Conservation (phyloP, 2,113 vertebrate species). For the Callospermophilus lateralis region DNA sequence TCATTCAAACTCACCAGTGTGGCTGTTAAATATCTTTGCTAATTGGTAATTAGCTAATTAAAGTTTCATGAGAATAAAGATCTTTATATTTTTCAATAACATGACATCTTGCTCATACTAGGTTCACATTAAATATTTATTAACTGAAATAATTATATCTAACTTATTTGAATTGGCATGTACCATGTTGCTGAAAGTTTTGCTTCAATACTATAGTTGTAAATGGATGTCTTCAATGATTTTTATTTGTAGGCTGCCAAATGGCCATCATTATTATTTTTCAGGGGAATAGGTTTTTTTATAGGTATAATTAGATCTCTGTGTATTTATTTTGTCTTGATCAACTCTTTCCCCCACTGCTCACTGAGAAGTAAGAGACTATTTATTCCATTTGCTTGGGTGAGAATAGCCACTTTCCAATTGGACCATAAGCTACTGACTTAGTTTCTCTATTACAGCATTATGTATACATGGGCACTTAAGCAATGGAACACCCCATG, state of each 20-base stretch:
- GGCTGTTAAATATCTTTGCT: slow-evolving; percentile 35
- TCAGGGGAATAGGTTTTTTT: background rate
- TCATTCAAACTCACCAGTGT: background rate
- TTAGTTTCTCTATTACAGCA: background rate
- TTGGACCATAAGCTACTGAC: background rate
- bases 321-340: background rate
- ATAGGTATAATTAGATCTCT: background rate
- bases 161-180: background rate
- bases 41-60: slow-evolving; percentile 8
- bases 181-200: background rate
- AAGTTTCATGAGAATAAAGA: slow-evolving; percentile 15
- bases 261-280: background rate
- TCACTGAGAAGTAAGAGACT: background rate
- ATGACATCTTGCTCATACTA: background rate
- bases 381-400: background rate
- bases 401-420: background rate
- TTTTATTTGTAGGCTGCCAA: background rate
- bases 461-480: background rate
- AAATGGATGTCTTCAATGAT: background rate
- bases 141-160: slow-evolving; percentile 28
- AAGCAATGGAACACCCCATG: background rate
- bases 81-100: slow-evolving; percentile 6
- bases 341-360: background rate
- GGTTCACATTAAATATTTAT: slow-evolving; percentile 30
- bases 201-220: background rate